Percentiles rank a stretch among this genome's conserved stretches.
Conservation (phyloP, 2,113 vertebrate genomes). For the Hyperopisus bebe region DNA sequence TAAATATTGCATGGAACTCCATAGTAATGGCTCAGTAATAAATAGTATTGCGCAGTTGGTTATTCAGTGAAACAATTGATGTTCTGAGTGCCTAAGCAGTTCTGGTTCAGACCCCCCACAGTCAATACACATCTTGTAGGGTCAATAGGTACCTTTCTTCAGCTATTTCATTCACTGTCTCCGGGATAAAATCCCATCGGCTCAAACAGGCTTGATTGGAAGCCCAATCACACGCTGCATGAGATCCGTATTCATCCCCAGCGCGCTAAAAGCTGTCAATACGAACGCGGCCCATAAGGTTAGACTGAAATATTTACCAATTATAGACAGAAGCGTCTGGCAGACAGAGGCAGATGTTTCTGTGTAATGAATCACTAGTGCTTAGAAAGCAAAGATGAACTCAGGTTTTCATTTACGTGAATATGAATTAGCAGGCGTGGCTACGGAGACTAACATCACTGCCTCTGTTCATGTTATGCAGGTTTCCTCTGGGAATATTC, state of each 20-base stretch:
- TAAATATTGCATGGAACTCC: neutral
- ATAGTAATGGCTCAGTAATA: neutral
- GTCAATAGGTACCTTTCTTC: neutral
- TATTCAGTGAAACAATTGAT: neutral
- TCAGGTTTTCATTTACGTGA: neutral
- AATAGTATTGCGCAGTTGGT: neutral
- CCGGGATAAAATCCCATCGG: neutral
- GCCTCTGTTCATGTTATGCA: neutral
- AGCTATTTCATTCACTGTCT: neutral
- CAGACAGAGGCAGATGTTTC: neutral
- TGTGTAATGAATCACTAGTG: constrained; percentile 1
- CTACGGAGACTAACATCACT: neutral
- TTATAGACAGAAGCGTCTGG: neutral
- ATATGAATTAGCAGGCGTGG: neutral
- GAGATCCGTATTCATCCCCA: neutral
- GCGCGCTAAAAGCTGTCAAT: neutral
- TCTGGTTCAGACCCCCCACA: neutral
- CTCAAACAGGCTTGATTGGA: neutral
- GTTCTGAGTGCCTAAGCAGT: neutral
- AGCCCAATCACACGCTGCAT: neutral
- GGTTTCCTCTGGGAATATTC: neutral
- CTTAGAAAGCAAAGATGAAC: neutral
- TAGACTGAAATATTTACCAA: neutral
- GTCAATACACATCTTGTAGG: neutral
- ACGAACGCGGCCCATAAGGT: neutral